Evolutionary conservation across 2,888 invertebrate genomes (phyloP).

Genomic region (Phalera bucephala): DNA sequence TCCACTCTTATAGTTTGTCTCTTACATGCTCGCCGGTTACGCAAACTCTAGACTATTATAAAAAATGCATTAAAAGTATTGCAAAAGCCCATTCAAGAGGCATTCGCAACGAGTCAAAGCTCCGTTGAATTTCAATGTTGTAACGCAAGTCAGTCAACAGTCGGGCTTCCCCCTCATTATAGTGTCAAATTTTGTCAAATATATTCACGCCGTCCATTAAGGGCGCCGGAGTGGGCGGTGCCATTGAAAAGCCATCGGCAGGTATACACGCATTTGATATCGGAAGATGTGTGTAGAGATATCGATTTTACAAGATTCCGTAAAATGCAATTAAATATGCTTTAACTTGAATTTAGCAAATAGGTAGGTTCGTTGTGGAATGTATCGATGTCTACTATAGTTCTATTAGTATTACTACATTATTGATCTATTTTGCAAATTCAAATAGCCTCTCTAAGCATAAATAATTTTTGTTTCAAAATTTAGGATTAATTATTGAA

Average conservation of each 20-base stretch:
- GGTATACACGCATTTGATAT: constrained; percentile 23
- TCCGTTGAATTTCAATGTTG: constrained; percentile 28
- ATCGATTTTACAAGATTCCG: neutral
- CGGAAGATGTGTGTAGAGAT: constrained; percentile 24
- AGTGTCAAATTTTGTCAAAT: constrained; percentile 74
- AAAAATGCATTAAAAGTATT: constrained; percentile 13
- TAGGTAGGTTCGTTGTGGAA: too few relatives aligned
- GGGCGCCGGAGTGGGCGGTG: constrained; percentile 53
- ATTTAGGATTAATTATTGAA: too few relatives aligned
- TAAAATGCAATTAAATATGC: too few relatives aligned
- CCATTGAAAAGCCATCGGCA: constrained; percentile 49
- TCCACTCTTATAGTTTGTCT: too few relatives aligned
- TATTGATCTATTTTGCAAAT: too few relatives aligned
- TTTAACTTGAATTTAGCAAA: too few relatives aligned
- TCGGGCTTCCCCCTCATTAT: constrained; percentile 57
- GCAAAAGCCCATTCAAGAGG: constrained; percentile 17
- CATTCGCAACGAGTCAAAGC: constrained; percentile 27
- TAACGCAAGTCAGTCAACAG: constrained; percentile 20
- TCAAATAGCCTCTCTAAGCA: too few relatives aligned
- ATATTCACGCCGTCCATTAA: constrained; percentile 63
- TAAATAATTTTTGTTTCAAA: too few relatives aligned
- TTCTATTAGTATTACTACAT: too few relatives aligned
- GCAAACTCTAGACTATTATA: too few relatives aligned
- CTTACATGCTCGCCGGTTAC: too few relatives aligned
- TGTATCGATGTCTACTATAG: too few relatives aligned